phyloP scores from a whole-genome alignment of 2,888 invertebrate species.

The Aporophyla nigra region DNA sequence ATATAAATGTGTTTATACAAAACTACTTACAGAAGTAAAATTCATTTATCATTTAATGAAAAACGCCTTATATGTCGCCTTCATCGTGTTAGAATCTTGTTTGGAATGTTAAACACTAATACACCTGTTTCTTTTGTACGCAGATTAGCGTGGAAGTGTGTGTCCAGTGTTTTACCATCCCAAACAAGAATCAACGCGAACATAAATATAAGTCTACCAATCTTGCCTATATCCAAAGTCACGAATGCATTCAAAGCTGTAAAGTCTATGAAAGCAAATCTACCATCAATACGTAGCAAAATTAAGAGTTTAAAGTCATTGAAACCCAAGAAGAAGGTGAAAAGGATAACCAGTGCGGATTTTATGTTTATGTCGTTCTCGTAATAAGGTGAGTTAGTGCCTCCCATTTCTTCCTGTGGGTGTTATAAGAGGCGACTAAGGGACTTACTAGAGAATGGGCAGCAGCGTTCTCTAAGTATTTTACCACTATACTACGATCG shows the following conservation, averaged over 20 bases:
- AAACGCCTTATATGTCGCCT: constrained; percentile 21
- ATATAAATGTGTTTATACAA: no score
- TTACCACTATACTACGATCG: no score
- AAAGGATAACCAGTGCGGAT: constrained; percentile 62
- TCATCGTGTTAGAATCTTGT: constrained; percentile 39
- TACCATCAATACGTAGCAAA: constrained; percentile 21
- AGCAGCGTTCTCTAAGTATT: no score
- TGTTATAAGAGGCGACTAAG: no score
- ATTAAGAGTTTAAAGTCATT: constrained; percentile 26
- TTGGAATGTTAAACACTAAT: constrained; percentile 59
- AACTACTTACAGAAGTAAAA: no score
- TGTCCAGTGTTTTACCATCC: constrained; percentile 57
- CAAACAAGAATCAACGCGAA: constrained; percentile 52
- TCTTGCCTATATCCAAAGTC: constrained; percentile 34
- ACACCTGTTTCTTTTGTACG: constrained; percentile 50
- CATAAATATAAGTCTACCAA: constrained; percentile 43
- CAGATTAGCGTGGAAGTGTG: constrained; percentile 58
- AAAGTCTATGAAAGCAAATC: constrained; percentile 36
- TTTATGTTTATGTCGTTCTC: constrained; percentile 74
- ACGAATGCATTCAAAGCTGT: constrained; percentile 33
- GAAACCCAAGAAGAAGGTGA: constrained; percentile 51
- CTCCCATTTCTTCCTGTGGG: no score
- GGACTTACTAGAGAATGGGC: no score
- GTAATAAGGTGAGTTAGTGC: constrained; percentile 65
- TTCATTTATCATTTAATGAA: neutral